These are phyloP conservation scores for Drosophila bocqueti DNA, from an alignment of 1,140 invertebrate genomes.

Conservation along the genomic window DNA sequence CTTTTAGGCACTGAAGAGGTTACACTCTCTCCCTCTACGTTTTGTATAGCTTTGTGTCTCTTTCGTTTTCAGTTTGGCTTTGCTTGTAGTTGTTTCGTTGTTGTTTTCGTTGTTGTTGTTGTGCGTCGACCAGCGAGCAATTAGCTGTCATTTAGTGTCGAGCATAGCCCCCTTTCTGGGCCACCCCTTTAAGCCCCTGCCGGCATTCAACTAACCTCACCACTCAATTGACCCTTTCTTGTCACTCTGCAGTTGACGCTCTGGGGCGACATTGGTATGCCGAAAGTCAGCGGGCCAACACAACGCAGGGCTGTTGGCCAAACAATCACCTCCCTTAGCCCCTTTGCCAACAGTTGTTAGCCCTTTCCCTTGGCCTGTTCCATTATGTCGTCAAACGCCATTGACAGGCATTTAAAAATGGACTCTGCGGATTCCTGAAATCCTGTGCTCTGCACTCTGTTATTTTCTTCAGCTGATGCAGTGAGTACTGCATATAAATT, in stretches of 20 bases:
- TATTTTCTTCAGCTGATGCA: background rate
- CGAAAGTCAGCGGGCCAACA: constrained; percentile 37
- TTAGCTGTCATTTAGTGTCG: constrained; percentile 59
- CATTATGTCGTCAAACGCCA: constrained; percentile 52
- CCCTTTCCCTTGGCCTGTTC: background rate
- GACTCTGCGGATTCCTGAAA: constrained; percentile 27
- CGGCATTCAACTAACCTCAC: constrained; percentile 4
- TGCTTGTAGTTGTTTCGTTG: background rate
- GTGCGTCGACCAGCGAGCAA: constrained; percentile 38
- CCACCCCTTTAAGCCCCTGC: background rate
- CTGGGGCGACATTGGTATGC: constrained; percentile 33
- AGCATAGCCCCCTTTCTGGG: background rate
- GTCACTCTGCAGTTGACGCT: constrained; percentile 42
- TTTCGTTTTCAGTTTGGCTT: constrained; percentile 19
- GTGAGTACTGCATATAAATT: background rate
- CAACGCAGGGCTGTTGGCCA: constrained; percentile 23
- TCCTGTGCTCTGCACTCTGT: constrained; percentile 1
- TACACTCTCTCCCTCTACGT: background rate
- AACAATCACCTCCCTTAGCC: background rate
- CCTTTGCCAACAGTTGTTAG: background rate
- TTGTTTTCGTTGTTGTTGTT: background rate
- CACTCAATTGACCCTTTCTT: constrained; percentile 32
- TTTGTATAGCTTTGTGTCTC: background rate
- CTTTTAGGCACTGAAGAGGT: background rate
- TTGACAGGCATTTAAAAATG: constrained; percentile 59